Evolutionary conservation across 2,888 invertebrate species (phyloP).

Genomic region (Argyra leucocephala): DNA sequence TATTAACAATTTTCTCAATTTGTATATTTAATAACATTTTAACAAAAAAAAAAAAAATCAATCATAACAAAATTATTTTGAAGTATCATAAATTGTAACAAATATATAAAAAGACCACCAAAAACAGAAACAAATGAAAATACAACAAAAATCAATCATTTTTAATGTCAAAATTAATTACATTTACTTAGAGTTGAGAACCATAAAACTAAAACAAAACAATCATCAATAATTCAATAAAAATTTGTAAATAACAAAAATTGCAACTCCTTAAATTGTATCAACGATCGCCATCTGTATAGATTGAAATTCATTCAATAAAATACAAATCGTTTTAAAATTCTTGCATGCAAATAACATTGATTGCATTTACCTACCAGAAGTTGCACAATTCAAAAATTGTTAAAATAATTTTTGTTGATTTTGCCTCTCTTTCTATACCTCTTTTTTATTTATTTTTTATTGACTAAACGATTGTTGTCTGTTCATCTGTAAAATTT

Average conservation of each 20-base stretch:
- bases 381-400: conserved; percentile 5
- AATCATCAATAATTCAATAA: not conserved
- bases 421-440: not conserved
- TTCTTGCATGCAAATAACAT: not conserved
- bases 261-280: not conserved
- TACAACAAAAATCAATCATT: too few species aligned
- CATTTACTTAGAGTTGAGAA: too few species aligned
- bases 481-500: conserved; percentile 3
- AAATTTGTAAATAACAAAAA: not conserved
- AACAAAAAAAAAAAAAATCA: too few species aligned
- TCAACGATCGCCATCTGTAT: not conserved
- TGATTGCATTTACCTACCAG: conserved; percentile 6
- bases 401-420: not conserved
- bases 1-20: too few species aligned
- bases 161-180: too few species aligned
- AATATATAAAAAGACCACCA: too few species aligned
- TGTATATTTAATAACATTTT: too few species aligned
- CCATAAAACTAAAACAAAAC: too few species aligned
- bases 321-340: too few species aligned
- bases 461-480: not conserved
- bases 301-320: not conserved
- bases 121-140: too few species aligned
- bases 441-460: not conserved
- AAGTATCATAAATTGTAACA: too few species aligned
- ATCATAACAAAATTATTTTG: too few species aligned